These are phyloP conservation scores for Ochotona curzoniae DNA, from an alignment of 2,113 vertebrate genomes.

Conservation along the genomic window DNA sequence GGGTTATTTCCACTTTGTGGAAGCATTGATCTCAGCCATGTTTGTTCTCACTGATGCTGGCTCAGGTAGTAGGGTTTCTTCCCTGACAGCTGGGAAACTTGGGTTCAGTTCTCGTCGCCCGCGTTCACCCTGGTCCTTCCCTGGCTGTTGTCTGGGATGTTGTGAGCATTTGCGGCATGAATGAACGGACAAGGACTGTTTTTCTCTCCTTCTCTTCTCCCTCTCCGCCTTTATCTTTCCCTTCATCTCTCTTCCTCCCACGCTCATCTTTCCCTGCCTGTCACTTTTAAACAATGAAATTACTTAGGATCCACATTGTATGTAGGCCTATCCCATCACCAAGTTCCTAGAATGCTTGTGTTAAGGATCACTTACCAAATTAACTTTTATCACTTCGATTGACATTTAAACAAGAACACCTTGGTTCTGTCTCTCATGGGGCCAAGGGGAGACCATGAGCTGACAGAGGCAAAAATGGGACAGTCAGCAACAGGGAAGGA, in stretches of 20 bases:
- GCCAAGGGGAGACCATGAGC: not conserved
- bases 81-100: no score
- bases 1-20: not conserved
- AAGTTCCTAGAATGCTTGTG: not conserved
- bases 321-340: not conserved
- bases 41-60: not conserved
- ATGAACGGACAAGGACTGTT: no score
- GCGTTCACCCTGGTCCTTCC: no score
- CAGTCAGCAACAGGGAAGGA: not conserved
- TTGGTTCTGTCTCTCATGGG: not conserved
- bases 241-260: no score
- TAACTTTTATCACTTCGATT: slow-evolving; percentile 1
- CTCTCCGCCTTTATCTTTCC: no score
- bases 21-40: not conserved
- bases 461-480: not conserved
- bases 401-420: not conserved
- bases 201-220: no score
- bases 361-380: not conserved
- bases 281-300: not conserved
- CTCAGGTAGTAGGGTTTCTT: not conserved
- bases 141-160: no score
- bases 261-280: no score
- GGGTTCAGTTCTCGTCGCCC: no score
- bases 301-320: not conserved
- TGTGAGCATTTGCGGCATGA: no score